These are phyloP conservation scores for Oryzias dopingdopingensis DNA, from an alignment of 2,797 vertebrate species.

Conservation along the genomic window DNA sequence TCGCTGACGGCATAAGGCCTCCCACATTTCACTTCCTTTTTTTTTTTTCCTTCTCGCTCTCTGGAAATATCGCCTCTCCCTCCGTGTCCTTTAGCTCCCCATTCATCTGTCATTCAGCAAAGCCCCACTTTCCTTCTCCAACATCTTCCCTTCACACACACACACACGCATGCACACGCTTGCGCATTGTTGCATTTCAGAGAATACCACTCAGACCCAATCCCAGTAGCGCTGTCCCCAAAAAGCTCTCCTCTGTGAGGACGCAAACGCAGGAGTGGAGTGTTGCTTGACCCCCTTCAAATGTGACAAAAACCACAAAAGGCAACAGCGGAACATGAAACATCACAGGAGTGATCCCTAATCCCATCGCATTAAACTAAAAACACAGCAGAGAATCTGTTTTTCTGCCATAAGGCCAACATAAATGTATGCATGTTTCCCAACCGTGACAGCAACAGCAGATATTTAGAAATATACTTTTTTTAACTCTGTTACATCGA, in stretches of 20 bases:
- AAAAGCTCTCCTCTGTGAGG: conserved; percentile 62
- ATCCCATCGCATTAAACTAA: conserved; percentile 7
- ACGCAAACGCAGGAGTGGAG: conserved; percentile 52
- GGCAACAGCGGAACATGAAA: conserved; percentile 36
- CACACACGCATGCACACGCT: not conserved
- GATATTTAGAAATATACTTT: conserved; percentile 2
- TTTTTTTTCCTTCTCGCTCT: conserved; percentile 1
- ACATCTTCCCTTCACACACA: conserved; percentile 12
- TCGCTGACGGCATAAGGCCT: conserved; percentile 7
- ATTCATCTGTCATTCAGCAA: conserved; percentile 52
- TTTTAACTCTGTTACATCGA: conserved; percentile 4
- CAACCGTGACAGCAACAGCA: not conserved
- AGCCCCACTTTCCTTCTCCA: conserved; percentile 41
- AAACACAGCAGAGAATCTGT: conserved; percentile 9
- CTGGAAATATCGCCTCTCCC: conserved; percentile 36
- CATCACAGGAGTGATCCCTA: conserved; percentile 39
- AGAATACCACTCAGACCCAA: conserved; percentile 50
- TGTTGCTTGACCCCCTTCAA: conserved; percentile 53
- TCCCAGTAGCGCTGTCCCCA: conserved; percentile 66
- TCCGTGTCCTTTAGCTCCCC: conserved; percentile 21
- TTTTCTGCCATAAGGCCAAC: conserved; percentile 12
- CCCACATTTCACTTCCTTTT: conserved; percentile 9
- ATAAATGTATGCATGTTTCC: not conserved
- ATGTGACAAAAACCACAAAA: conserved; percentile 58
- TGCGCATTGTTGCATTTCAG: conserved; percentile 50